Evolutionary conservation across 2,888 invertebrate genomes (phyloP), one percentile per base, ranked within the genome.

Genomic region (Pristionchus fissidentatus): DNA sequence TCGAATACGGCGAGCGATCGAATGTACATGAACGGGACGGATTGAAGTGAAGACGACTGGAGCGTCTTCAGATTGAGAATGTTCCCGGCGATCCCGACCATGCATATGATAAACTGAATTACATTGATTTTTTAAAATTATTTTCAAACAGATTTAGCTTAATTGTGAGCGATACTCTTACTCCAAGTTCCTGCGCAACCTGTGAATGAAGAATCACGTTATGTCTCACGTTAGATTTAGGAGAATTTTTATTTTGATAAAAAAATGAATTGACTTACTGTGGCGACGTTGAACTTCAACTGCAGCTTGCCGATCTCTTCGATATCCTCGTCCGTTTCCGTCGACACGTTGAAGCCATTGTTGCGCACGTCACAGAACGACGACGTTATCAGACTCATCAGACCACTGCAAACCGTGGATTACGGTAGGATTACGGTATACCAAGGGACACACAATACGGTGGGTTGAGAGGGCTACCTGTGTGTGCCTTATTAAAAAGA

Each of bases 1-100:
- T 96, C 95, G 22, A 95, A 95, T 3, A 95, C 94, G n/a, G 96
- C 95, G 91, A 96, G 95, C 82, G 95, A 95, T 94, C 94, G 92
- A 32, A 93, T 95, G 93, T 95, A 96, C 92, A 95, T 95, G 93
- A 96, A 96, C 60, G 96, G 96, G 0, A 95, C 95, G 62, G 95
- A 95, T 88, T 95, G 94, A 95, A 96, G 95, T 89, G 95, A 95
- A 86, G 95, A 94, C 85, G 95, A 94, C 60, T 95, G 95, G 85
- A 96, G 94, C 32, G 96, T 96, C 88, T 95, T 94, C 87, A 96
- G 93, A 93, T 96, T 96, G 87, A 96, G 94, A 60, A 95, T 94
- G 93, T 96, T 96, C 66, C 96, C 96, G 83, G 95, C 93, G 89
- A 96, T 88, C 4, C 91, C 91, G 57, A 91, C 55, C 3, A 90